Evolutionary conservation across 2,888 invertebrate genomes (phyloP), one percentile per base, ranked within the genome.

Genomic region (Cheilosia soror): DNA sequence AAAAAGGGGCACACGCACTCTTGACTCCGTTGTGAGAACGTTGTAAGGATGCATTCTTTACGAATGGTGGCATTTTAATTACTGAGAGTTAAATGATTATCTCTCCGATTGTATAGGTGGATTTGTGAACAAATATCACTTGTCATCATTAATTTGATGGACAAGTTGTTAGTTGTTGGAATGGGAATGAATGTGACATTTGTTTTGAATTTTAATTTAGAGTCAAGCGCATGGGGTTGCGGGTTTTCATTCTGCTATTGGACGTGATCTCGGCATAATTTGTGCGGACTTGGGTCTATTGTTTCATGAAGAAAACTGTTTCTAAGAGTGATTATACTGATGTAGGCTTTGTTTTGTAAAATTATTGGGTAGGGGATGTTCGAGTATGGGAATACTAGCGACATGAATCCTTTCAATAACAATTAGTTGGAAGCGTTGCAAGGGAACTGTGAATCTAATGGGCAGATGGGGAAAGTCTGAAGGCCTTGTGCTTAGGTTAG

Each of bases 61-160:
- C 76, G 76, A 85, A 77, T 81, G 85, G 85, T 85, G 85, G 76
- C 85, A 63, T 85, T 85, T 85, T 85, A 85, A 85, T 85, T 81
- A 85, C 85, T 66, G 72, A 76, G 57, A 85, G 81, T 85, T 81
- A 85, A 85, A 81, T 85, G 80, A 80, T 84, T 84, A 84, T 84
- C 75, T 69, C 75, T 69, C 29, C 55, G 58, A 79, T 73, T 79
- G 65, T 68, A 25, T 51, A 15, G 27, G 25, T 62, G 25, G 15
- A 58, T 40, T 9, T 62, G 37, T 27, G 4, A 29, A 42, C 25
- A 58, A 60, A 65, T 53, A 66, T 65, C 69, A 66, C 84, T 84
- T 84, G 84, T 75, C 84, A 71, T 81, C 81, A 85, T 85, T 85
- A 76, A 85, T 81, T 85, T 85, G 66, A 81, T 76, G 85, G 81